Evolutionary conservation across 2,113 vertebrate species (phyloP).

Genomic region (Gadus macrocephalus): DNA sequence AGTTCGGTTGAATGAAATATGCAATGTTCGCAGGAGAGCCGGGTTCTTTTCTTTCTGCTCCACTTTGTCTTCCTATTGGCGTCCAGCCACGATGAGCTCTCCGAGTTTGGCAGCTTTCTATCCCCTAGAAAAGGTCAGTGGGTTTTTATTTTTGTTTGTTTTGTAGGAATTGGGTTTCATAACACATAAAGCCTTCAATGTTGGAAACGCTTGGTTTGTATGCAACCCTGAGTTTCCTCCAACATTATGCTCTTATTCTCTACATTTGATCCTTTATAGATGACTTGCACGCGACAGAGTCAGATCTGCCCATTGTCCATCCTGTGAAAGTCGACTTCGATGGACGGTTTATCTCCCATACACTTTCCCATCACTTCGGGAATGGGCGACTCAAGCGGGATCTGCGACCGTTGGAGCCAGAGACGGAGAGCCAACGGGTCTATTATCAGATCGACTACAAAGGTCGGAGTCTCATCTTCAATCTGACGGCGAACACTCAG

Average conservation of each 20-base stretch:
- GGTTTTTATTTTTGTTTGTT: background rate
- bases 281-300: conserved; percentile 66
- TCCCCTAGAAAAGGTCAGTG: conserved; percentile 87
- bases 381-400: conserved; percentile 71
- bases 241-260: background rate
- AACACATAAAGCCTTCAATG: no score
- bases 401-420: conserved; percentile 22
- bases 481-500: conserved; percentile 75
- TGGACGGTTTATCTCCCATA: conserved; percentile 82
- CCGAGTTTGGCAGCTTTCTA: conserved; percentile 58
- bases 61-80: conserved; percentile 70
- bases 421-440: conserved; percentile 56
- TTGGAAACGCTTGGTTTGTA: background rate
- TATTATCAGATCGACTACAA: conserved; percentile 80
- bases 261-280: conserved; percentile 53
- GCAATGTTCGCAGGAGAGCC: conserved; percentile 73
- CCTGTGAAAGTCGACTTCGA: conserved; percentile 77
- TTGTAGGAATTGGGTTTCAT: background rate
- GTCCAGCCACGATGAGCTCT: conserved; percentile 63
- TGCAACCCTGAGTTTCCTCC: conserved; percentile 10
- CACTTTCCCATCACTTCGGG: conserved; percentile 67
- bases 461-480: conserved; percentile 79
- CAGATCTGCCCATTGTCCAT: conserved; percentile 76
- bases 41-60: conserved; percentile 67
- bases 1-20: conserved; percentile 74